phyloP scores from a whole-genome alignment of 2,113 vertebrate species.

The Nycticebus coucang region DNA sequence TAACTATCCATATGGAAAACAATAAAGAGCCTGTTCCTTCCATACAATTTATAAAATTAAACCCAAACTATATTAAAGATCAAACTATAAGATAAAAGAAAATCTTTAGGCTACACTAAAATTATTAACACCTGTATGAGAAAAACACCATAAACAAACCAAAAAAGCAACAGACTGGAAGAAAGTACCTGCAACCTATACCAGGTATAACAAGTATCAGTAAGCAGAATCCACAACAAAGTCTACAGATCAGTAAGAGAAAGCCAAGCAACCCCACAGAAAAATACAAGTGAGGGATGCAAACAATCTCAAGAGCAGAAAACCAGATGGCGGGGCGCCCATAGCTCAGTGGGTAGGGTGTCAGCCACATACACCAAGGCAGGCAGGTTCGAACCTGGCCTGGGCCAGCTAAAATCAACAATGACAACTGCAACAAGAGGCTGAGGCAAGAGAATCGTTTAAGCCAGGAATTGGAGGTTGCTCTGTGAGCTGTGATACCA shows the following conservation, averaged over 20 bases:
- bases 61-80: not conserved
- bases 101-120: not conserved
- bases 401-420: too few species aligned
- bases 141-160: not conserved
- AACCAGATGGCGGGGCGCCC: not conserved
- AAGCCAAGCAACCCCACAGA: not conserved
- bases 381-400: too few species aligned
- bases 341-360: too few species aligned
- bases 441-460: too few species aligned
- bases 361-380: too few species aligned
- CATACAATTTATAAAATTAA: constrained; percentile 12
- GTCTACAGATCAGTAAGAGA: not conserved
- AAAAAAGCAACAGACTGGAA: not conserved
- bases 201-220: not conserved
- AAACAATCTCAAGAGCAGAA: not conserved
- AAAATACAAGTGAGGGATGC: not conserved
- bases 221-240: not conserved
- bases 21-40: not conserved
- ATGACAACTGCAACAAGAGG: too few species aligned
- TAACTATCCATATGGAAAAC: not conserved
- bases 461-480: too few species aligned
- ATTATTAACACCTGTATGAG: not conserved
- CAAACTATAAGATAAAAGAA: not conserved
- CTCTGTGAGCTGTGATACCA: too few species aligned
- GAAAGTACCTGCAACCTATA: not conserved